Evolutionary conservation across 1,140 invertebrate species (phyloP).

Genomic region (Heliothis subflexa): DNA sequence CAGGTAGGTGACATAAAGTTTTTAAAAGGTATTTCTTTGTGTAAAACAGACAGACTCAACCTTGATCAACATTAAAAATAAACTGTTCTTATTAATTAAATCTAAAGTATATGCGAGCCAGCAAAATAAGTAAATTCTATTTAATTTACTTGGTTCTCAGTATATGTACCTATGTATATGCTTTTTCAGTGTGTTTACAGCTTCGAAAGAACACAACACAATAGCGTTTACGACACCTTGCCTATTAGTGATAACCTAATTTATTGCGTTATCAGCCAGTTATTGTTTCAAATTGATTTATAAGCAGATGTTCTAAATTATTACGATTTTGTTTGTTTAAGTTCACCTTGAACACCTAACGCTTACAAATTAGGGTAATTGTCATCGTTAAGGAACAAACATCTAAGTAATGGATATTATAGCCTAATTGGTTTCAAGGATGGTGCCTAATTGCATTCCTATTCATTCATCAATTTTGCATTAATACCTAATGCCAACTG

Average conservation of each 20-base stretch:
- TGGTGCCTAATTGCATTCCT: background rate
- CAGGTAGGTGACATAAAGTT: too few species aligned
- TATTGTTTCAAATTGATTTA: slow-evolving; percentile 24
- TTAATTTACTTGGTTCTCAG: too few species aligned
- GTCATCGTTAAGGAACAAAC: background rate
- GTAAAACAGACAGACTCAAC: too few species aligned
- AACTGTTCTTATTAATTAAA: too few species aligned
- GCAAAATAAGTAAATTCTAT: too few species aligned
- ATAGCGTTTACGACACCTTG: slow-evolving; percentile 10
- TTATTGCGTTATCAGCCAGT: slow-evolving; percentile 4
- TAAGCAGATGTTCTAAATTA: slow-evolving; percentile 6
- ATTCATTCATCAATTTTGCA: too few species aligned
- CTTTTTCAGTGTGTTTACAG: background rate
- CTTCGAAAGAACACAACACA: background rate
- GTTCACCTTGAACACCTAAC: slow-evolving; percentile 15
- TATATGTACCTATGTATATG: too few species aligned
- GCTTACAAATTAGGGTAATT: slow-evolving; percentile 4
- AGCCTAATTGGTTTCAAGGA: slow-evolving; percentile 1
- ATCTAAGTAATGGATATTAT: slow-evolving; percentile 24
- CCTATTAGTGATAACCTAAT: slow-evolving; percentile 21
- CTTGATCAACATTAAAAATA: too few species aligned
- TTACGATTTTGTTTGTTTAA: slow-evolving; percentile 6
- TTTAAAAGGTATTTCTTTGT: too few species aligned
- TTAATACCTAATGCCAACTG: background rate
- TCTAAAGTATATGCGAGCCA: too few species aligned